Evolutionary conservation across 2,888 invertebrate species (phyloP), one percentile per base, ranked within the genome.

Genomic region (Disparrhopalites patrizii): DNA sequence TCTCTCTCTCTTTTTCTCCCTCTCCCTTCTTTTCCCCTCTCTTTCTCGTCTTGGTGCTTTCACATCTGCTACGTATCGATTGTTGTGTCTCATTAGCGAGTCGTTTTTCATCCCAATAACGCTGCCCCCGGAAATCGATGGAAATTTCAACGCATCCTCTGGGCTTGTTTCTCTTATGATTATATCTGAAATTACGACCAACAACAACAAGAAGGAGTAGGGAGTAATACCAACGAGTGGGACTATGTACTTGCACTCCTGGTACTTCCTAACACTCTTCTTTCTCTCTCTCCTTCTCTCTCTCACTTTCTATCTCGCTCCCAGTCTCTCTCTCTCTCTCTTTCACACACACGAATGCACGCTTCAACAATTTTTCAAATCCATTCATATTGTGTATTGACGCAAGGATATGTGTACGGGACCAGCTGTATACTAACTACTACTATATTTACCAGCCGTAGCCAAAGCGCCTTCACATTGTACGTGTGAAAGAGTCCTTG

Each of bases 51-150:
- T n/a, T 60, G 38, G 31, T 18, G 30, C 31, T 30, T 13, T 47
- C 38, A 56, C 57, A 57, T 57, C 57, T 51, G 56, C 27, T 31
- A 51, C 38, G 51, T 64, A 65, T 65, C 65, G 65, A 65, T 65
- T 65, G 54, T 65, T 31, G 36, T 65, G 65, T 65, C 65, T 65
- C 65, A 65, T 65, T 65, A 65, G 57, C 47, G 63, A 52, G 40
- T 51, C 54, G 65, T 51, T 58, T 65, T 65, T 65, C 65, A 65
- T 65, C 23, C 52, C 43, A 58, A 65, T 52, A 54, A 57, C 51
- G 52, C 30, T 55, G 7, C 38, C 15, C 28, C 40, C 57, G 15
- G 23, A 31, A 31, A 55, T 55, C 55, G 55, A 55, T 55, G 27
- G 58, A 43, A 57, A 27, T 36, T 28, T 57, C 27, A 23, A 27